Evolutionary conservation across 2,888 invertebrate genomes (phyloP).

Genomic region (Tenthredo scrophulariae): DNA sequence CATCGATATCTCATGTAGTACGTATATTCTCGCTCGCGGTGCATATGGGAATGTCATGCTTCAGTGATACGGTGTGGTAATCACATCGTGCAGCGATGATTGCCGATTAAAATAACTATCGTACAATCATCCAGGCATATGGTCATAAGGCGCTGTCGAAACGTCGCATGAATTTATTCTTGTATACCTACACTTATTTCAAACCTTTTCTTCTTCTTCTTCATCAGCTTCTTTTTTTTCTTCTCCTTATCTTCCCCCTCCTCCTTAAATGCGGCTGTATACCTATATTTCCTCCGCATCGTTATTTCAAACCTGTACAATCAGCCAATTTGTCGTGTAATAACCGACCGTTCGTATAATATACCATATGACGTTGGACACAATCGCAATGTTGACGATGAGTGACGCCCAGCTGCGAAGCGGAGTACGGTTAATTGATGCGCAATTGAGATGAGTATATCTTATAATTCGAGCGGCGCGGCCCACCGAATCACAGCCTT

Average conservation of each 20-base stretch:
- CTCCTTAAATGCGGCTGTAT: no score
- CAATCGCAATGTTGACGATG: neutral
- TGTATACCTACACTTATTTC: neutral
- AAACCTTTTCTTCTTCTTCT: neutral
- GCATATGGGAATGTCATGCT: no score
- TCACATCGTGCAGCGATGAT: no score
- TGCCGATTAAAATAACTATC: no score
- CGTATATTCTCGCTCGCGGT: no score
- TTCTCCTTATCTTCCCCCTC: neutral
- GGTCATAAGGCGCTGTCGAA: no score
- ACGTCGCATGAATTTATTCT: no score
- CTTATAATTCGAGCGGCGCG: neutral
- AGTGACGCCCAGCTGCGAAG: conserved; percentile 34
- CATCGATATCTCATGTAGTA: no score
- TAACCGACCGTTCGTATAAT: neutral
- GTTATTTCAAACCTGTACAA: neutral
- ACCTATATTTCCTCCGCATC: neutral
- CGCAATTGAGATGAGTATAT: neutral
- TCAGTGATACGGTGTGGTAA: no score
- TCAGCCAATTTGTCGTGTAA: neutral
- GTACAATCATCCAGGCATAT: no score
- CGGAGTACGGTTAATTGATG: conserved; percentile 25
- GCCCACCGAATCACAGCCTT: neutral
- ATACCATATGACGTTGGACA: neutral
- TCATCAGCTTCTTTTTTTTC: neutral